A percentile compares a stretch with the other conserved stretches of the same genome.
phyloP scores from a whole-genome alignment of 2,888 invertebrate species.

The Aphodius granarius region DNA sequence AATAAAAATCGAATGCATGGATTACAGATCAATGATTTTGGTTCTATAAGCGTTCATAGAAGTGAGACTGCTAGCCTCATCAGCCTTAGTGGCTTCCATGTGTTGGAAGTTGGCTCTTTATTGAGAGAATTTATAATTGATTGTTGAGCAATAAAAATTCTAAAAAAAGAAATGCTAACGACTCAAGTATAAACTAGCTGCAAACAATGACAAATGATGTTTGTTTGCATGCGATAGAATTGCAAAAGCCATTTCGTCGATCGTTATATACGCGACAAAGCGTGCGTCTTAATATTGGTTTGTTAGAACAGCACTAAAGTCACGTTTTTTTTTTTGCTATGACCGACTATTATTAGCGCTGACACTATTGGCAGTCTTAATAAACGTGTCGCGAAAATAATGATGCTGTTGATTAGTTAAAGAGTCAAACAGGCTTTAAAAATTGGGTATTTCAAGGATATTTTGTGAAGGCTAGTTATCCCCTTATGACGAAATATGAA shows the following conservation, averaged over 20 bases:
- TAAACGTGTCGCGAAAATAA: neutral
- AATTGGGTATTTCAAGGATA: neutral
- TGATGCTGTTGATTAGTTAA: neutral
- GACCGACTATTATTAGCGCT: neutral
- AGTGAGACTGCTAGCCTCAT: too few species aligned
- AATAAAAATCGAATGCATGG: too few species aligned
- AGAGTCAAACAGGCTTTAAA: neutral
- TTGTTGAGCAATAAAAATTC: too few species aligned
- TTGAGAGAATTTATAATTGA: too few species aligned
- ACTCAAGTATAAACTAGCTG: neutral
- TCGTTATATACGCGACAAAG: neutral
- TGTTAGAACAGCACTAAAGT: neutral
- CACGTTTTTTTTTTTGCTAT: neutral
- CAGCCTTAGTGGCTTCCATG: too few species aligned
- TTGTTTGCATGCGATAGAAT: neutral
- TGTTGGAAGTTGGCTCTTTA: too few species aligned
- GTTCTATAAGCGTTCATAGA: too few species aligned
- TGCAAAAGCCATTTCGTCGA: neutral
- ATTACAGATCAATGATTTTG: too few species aligned
- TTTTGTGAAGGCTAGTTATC: too few species aligned
- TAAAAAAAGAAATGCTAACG: neutral
- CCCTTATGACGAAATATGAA: too few species aligned
- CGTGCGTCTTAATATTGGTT: neutral
- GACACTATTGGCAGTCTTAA: neutral
- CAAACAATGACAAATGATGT: neutral